Conservation (phyloP, 2,113 vertebrate species). For the Galemys pyrenaicus region DNA sequence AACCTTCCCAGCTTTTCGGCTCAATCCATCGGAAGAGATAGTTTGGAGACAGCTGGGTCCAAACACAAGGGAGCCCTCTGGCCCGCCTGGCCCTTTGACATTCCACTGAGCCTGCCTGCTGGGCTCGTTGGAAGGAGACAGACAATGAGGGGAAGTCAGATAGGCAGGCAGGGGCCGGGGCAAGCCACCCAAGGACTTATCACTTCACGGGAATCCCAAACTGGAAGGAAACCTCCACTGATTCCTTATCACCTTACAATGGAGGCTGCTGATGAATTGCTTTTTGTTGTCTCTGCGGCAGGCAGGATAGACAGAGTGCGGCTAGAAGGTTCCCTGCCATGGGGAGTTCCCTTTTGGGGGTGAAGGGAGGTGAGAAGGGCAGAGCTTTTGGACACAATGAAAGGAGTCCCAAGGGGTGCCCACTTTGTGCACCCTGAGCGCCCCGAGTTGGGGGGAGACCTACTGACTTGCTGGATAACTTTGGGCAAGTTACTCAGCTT, state of each 20-base stretch:
- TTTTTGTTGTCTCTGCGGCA: conserved; percentile 18
- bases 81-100: conserved; percentile 37
- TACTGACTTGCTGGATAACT: neutral
- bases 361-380: conserved; percentile 24
- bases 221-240: conserved; percentile 86
- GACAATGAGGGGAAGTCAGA: conserved; percentile 90
- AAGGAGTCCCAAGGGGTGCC: neutral
- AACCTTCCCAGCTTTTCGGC: conserved; percentile 78
- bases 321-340: conserved; percentile 39
- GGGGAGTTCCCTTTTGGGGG: conserved; percentile 18
- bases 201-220: conserved; percentile 85
- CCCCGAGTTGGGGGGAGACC: rapidly evolving
- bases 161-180: conserved; percentile 75
- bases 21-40: conserved; percentile 79
- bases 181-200: conserved; percentile 86
- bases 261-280: conserved; percentile 82
- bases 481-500: neutral
- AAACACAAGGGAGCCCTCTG: conserved; percentile 45
- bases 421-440: rapidly evolving
- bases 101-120: conserved; percentile 52
- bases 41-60: conserved; percentile 73
- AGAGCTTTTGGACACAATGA: conserved; percentile 43
- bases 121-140: conserved; percentile 77
- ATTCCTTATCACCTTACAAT: conserved; percentile 81
- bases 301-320: neutral